A percentile compares a stretch with the other conserved stretches of the same genome.
Conservation (phyloP, 2,888 invertebrate genomes). For the Philereme transversata region DNA sequence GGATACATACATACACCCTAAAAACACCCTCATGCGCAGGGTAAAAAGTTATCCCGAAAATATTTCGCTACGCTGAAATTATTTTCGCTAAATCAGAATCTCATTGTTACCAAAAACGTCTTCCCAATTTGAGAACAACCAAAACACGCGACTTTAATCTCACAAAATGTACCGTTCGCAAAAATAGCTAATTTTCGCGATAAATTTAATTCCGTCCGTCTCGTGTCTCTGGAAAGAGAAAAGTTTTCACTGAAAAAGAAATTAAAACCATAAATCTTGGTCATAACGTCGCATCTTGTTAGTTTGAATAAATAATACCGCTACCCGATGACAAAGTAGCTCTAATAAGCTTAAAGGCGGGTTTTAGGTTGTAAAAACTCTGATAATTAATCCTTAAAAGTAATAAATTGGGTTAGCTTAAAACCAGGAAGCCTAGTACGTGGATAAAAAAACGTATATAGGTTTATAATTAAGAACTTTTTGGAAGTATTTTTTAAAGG, state of each 20-base stretch:
- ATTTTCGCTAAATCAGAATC: no score
- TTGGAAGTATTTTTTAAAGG: no score
- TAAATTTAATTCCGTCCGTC: slow-evolving; percentile 41
- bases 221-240: slow-evolving; percentile 31
- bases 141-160: slow-evolving; percentile 29
- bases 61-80: no score
- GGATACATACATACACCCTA: no score
- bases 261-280: slow-evolving; percentile 45
- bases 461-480: no score
- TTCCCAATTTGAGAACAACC: slow-evolving; percentile 21
- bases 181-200: slow-evolving; percentile 42
- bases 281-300: slow-evolving; percentile 35
- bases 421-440: no score
- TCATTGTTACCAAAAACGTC: slow-evolving; percentile 1
- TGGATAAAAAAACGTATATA: no score
- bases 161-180: slow-evolving; percentile 24
- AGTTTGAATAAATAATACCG: slow-evolving; percentile 38
- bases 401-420: no score
- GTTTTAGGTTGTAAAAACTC: slow-evolving; percentile 15
- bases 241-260: slow-evolving; percentile 41
- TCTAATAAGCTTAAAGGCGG: slow-evolving; percentile 26
- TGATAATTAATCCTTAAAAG: not conserved
- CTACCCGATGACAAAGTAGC: slow-evolving; percentile 27
- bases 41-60: no score
- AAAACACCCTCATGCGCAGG: no score